Evolutionary conservation across 2,888 invertebrate genomes (phyloP).

Genomic region (Stramonita haemastoma): DNA sequence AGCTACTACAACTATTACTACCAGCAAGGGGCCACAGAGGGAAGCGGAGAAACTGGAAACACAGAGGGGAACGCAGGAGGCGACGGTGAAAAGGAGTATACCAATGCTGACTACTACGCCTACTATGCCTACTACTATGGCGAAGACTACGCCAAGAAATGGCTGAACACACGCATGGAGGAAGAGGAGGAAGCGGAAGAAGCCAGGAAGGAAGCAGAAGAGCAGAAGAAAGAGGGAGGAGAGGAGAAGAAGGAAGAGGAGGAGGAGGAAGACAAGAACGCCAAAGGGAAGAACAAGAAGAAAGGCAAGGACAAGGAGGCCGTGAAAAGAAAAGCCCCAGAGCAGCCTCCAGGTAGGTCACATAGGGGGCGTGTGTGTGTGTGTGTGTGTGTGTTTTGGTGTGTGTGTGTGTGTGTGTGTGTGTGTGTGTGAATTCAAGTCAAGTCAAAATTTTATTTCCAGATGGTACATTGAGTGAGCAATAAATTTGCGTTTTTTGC

Average conservation of each 20-base stretch:
- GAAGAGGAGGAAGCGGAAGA: slow-evolving; percentile 53
- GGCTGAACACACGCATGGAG: slow-evolving; percentile 31
- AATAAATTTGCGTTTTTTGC: too few species aligned
- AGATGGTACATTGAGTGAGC: too few species aligned
- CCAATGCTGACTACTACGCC: slow-evolving; percentile 27
- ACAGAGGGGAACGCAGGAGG: slow-evolving; percentile 40
- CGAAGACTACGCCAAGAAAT: slow-evolving; percentile 53
- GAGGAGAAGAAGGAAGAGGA: slow-evolving; percentile 39
- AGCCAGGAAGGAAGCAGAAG: slow-evolving; percentile 50
- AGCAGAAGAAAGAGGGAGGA: slow-evolving; percentile 39
- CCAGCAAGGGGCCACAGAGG: slow-evolving; percentile 32
- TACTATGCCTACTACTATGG: slow-evolving; percentile 69
- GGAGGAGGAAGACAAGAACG: slow-evolving; percentile 46
- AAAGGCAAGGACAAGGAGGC: slow-evolving; percentile 52
- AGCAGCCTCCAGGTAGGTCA: slow-evolving; percentile 44
- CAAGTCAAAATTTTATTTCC: too few species aligned
- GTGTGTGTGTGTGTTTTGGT: too few species aligned
- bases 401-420: too few species aligned
- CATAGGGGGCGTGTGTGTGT: too few species aligned
- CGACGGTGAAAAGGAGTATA: slow-evolving; percentile 26
- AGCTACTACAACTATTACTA: slow-evolving; percentile 52
- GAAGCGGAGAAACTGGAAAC: slow-evolving; percentile 34
- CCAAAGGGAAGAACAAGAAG: slow-evolving; percentile 47
- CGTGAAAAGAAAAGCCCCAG: slow-evolving; percentile 56
- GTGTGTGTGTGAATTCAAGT: too few species aligned